These are phyloP conservation scores for Spodoptera exigua DNA, from an alignment of 2,888 invertebrate genomes.

Conservation along the genomic window DNA sequence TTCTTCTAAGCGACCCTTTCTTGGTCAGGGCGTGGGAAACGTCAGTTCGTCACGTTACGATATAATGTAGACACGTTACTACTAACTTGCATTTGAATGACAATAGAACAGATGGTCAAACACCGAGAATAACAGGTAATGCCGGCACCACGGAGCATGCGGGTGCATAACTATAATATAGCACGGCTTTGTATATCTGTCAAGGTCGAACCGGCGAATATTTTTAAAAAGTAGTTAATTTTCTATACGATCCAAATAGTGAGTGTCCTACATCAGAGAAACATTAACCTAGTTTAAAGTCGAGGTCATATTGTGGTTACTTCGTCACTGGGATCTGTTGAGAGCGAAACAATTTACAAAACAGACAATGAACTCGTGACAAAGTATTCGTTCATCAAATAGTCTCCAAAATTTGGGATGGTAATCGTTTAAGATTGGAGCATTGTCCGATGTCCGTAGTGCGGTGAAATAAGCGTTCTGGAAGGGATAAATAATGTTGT, in stretches of 20 bases:
- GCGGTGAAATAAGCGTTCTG: conserved; percentile 49
- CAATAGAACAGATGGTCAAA: conserved; percentile 58
- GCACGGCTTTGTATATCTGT: conserved; percentile 67
- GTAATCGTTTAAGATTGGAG: conserved; percentile 21
- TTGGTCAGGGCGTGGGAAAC: conserved; percentile 54
- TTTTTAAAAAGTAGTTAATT: conserved; percentile 65
- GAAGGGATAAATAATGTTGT: conserved; percentile 57
- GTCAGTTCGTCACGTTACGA: conserved; percentile 30
- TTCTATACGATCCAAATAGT: conserved; percentile 74
- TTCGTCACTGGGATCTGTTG: conserved; percentile 68
- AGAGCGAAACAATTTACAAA: conserved; percentile 42
- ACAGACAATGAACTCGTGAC: conserved; percentile 45
- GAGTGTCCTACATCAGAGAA: conserved; percentile 77
- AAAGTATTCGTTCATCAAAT: conserved; percentile 36
- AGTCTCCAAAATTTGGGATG: conserved; percentile 15
- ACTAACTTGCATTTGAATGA: conserved; percentile 51
- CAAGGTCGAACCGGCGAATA: conserved; percentile 72
- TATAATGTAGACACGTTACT: conserved; percentile 35
- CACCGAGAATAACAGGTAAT: conserved; percentile 57
- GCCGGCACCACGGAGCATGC: conserved; percentile 50
- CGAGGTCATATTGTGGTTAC: conserved; percentile 74
- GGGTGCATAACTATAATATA: conserved; percentile 63
- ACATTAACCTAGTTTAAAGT: conserved; percentile 84
- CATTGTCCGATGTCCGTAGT: conserved; percentile 42
- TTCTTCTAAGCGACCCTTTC: conserved; percentile 46